phyloP scores from a whole-genome alignment of 2,113 vertebrate genomes.

The Zapornia atra region DNA sequence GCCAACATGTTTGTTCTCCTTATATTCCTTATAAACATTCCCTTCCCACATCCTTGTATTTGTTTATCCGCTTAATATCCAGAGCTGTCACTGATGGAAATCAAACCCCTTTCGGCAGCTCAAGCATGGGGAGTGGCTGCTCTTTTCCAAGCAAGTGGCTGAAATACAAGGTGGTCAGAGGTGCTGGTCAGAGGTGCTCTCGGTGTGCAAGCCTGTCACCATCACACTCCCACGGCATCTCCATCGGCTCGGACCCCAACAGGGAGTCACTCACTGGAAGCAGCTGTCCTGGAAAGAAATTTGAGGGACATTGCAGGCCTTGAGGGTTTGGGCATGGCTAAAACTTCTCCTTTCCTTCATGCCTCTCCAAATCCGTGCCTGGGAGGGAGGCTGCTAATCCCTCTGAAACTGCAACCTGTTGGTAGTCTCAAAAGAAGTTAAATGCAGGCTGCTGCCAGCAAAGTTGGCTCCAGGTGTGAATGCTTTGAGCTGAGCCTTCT shows the following conservation, averaged over 20 bases:
- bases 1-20: neutral
- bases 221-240: neutral
- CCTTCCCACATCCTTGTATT: neutral
- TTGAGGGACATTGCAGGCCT: neutral
- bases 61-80: constrained; percentile 32
- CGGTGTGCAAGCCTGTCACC: neutral
- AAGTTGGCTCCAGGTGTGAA: neutral
- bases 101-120: neutral
- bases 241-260: accelerated
- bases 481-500: neutral
- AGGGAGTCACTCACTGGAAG: accelerated
- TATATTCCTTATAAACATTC: neutral
- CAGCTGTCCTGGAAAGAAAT: neutral
- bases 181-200: neutral
- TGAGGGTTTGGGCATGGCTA: neutral
- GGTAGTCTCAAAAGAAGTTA: neutral
- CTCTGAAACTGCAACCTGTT: neutral
- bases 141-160: neutral
- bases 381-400: neutral
- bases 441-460: neutral
- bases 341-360: neutral
- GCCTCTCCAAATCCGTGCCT: neutral
- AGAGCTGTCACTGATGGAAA: constrained; percentile 36
- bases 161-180: neutral
- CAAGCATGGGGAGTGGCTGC: neutral